These are phyloP conservation scores for Gambusia holbrooki DNA, from an alignment of 2,113 vertebrate species.

Conservation along the genomic window DNA sequence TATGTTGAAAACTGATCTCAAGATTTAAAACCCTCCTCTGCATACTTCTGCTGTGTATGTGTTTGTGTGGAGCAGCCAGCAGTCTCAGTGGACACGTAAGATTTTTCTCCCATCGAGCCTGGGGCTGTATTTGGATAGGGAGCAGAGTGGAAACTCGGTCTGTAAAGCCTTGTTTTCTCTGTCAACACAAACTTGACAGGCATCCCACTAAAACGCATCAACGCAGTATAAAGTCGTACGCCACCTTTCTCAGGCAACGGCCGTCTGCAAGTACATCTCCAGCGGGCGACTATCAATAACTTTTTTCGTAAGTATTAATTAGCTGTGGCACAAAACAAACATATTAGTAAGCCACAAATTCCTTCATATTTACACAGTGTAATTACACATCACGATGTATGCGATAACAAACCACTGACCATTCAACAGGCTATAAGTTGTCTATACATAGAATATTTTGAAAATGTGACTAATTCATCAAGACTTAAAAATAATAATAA, in stretches of 20 bases:
- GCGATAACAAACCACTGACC: conserved; percentile 12
- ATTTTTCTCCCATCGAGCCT: conserved; percentile 67
- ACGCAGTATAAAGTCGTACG: conserved; percentile 31
- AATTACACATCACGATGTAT: conserved; percentile 29
- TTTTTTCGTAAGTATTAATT: conserved; percentile 28
- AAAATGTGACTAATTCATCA: neutral
- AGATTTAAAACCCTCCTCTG: conserved; percentile 37
- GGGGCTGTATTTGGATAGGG: conserved; percentile 64
- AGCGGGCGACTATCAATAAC: conserved; percentile 32
- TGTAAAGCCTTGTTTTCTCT: conserved; percentile 74
- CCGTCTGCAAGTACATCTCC: conserved; percentile 15
- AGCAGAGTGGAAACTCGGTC: conserved; percentile 72
- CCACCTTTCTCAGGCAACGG: conserved; percentile 42
- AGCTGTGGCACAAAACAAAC: conserved; percentile 47
- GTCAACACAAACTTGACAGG: conserved; percentile 68
- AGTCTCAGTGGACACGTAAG: conserved; percentile 56
- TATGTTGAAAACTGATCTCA: conserved; percentile 19
- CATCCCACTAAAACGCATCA: conserved; percentile 55
- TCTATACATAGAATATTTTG: neutral
- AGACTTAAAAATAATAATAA: neutral
- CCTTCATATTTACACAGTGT: conserved; percentile 45
- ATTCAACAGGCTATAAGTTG: neutral
- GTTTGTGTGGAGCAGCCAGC: conserved; percentile 19
- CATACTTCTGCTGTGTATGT: conserved; percentile 5
- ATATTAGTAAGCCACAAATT: conserved; percentile 54